Conservation (phyloP, 1,140 invertebrate species). For the Ditylenchus dipsaci region DNA sequence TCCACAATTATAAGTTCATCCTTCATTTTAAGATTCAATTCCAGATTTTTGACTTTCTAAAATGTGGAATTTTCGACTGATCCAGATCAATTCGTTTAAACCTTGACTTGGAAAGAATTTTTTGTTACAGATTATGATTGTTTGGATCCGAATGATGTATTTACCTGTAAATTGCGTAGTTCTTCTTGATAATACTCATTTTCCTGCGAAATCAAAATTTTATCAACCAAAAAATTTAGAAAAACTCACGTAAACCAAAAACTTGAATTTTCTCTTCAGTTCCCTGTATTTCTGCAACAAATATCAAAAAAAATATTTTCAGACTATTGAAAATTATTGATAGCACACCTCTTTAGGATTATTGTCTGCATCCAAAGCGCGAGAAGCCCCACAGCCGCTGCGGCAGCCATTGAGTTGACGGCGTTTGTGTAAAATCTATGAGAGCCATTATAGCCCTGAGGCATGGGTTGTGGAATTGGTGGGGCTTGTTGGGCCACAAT, state of each 20-base stretch:
- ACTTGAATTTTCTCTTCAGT: constrained; percentile 50
- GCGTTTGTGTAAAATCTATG: constrained; percentile 22
- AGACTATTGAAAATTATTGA: neutral
- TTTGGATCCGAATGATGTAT: too few species aligned
- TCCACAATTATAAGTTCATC: too few species aligned
- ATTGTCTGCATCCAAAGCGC: constrained; percentile 10
- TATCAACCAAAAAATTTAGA: constrained; percentile 5
- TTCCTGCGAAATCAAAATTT: constrained; percentile 25
- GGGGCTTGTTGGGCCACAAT: constrained; percentile 1
- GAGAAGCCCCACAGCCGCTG: neutral
- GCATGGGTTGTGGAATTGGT: neutral
- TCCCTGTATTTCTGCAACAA: constrained; percentile 43
- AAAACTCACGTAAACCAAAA: constrained; percentile 51
- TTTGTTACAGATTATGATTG: too few species aligned
- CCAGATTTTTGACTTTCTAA: too few species aligned
- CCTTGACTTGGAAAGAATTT: too few species aligned
- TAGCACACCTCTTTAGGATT: constrained; percentile 7
- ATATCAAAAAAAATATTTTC: neutral
- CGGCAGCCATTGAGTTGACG: neutral
- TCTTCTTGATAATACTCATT: constrained; percentile 56
- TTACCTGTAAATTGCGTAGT: constrained; percentile 42
- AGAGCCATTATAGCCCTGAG: constrained; percentile 19
- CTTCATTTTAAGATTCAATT: too few species aligned
- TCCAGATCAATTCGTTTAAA: too few species aligned
- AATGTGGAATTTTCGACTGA: too few species aligned